Evolutionary conservation across 92 coral and sea anemone species (phyloP).

Genomic region (Porites cylindrica): DNA sequence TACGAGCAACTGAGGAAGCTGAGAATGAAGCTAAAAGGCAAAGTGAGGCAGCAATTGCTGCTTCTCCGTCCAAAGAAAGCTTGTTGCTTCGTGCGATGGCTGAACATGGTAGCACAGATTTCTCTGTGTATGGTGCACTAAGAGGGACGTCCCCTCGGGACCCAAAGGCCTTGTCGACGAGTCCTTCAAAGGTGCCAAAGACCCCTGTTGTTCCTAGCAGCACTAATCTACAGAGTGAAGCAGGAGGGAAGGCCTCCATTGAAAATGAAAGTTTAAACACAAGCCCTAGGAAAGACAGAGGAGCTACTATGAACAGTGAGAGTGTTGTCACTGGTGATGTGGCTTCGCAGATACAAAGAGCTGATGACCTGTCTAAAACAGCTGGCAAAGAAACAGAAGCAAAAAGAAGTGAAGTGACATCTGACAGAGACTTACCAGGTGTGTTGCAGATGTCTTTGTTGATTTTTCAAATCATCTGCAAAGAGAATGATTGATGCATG

Average conservation of each 20-base stretch:
- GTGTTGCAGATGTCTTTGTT: neutral
- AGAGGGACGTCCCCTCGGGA: conserved; percentile 29
- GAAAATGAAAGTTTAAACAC: conserved; percentile 21
- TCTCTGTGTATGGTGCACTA: conserved; percentile 54
- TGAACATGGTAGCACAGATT: conserved; percentile 31
- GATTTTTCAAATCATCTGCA: neutral
- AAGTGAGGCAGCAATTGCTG: neutral
- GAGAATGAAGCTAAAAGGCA: conserved; percentile 39
- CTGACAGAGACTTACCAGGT: conserved; percentile 27
- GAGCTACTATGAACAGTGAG: conserved; percentile 12
- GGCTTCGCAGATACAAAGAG: neutral
- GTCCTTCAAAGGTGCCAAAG: conserved; percentile 21
- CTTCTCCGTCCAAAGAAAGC: conserved; percentile 19
- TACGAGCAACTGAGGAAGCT: conserved; percentile 53
- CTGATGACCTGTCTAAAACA: conserved; percentile 9
- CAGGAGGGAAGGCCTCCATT: neutral
- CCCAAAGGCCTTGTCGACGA: conserved; percentile 4
- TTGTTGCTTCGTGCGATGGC: conserved; percentile 29
- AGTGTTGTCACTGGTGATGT: conserved; percentile 1
- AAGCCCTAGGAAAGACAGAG: conserved; percentile 22
- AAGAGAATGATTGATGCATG: too few species aligned
- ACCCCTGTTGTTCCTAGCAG: conserved; percentile 11
- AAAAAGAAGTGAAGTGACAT: conserved; percentile 25
- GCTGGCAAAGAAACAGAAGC: conserved; percentile 29
- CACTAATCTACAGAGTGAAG: conserved; percentile 15